Base-by-base conservation (phyloP, 2,888 invertebrate genomes). In the Oscheius myriophilus region DNA sequence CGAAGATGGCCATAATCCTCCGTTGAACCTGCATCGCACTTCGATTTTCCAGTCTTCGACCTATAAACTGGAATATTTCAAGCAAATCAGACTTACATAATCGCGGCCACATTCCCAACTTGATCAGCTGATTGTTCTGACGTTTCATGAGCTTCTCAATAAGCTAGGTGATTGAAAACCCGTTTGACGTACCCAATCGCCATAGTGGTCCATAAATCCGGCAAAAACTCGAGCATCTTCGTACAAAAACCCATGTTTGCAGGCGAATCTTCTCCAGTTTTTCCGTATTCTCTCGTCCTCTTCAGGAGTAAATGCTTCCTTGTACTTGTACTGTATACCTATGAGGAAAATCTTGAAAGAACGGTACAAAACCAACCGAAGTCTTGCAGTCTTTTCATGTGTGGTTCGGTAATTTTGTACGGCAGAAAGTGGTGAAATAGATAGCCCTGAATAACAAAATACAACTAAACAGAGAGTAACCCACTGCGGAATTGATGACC, bases 241-340 rank as follows among this genome's bases (percentile, higher is more conserved):
- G 52, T 67, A 67, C 12, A n/a, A 18, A 52, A 59, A 67, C 18
- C 51, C 53, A 18, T 61, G 61, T 53, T 52, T 42, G n/a, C 51
- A 43, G 39, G 67, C 33, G 21, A 67, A 67, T 51, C 59, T 51
- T 23, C 33, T 9, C 67, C 67, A 67, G 51, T 67, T 67, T 14
- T 53, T 41, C 3, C 67, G 67, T 12, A 67, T 67, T 51, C 43
- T 23, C 9, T 67, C 45, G 45, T 67, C 67, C 26, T 67, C 67
- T 33, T 59, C 67, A 26, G 9, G 49, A 16, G 67, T 41, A 39
- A 67, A 67, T 21, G 14, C 6, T 18, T 14, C 42, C 16, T 52
- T n/a, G 14, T 52, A 26, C 21, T 67, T 52, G 18, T 43, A 61
- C 51, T 52, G 49, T 1, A 67, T 52, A 9, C 61, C 67, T 67